Conservation (phyloP, 1,140 invertebrate species). For the Bombus affinis region DNA sequence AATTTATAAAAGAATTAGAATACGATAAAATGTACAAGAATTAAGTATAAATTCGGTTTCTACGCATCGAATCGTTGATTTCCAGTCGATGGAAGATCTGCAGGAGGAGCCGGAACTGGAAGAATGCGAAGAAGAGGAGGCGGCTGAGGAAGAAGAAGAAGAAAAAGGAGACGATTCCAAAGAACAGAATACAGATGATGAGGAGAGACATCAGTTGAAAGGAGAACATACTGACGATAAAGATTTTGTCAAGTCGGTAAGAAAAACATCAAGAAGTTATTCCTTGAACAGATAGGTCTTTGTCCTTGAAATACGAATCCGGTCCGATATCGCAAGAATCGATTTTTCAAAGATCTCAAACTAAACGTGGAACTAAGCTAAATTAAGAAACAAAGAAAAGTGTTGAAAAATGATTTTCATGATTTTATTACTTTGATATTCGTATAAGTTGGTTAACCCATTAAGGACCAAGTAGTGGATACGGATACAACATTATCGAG, state of each 20-base stretch:
- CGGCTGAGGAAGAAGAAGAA: slow-evolving; percentile 76
- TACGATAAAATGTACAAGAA: neutral
- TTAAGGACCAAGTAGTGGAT: no score
- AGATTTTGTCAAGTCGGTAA: slow-evolving; percentile 76
- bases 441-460: no score
- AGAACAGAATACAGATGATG: neutral
- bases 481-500: no score
- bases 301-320: slow-evolving; percentile 10
- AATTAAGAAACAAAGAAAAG: no score
- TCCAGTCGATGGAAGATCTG: slow-evolving; percentile 81
- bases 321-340: slow-evolving; percentile 67
- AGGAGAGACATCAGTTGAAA: slow-evolving; percentile 42
- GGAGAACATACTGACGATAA: slow-evolving; percentile 49
- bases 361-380: no score
- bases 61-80: neutral
- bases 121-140: slow-evolving; percentile 82
- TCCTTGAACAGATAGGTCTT: slow-evolving; percentile 47
- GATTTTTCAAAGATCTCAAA: neutral
- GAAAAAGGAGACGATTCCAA: slow-evolving; percentile 51
- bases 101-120: slow-evolving; percentile 82
- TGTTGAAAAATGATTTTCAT: no score
- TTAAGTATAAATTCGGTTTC: neutral
- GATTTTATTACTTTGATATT: no score
- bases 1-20: neutral
- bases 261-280: slow-evolving; percentile 63